These are phyloP conservation scores for Malurus elegans DNA, from an alignment of 2,113 vertebrate genomes.

Conservation along the genomic window DNA sequence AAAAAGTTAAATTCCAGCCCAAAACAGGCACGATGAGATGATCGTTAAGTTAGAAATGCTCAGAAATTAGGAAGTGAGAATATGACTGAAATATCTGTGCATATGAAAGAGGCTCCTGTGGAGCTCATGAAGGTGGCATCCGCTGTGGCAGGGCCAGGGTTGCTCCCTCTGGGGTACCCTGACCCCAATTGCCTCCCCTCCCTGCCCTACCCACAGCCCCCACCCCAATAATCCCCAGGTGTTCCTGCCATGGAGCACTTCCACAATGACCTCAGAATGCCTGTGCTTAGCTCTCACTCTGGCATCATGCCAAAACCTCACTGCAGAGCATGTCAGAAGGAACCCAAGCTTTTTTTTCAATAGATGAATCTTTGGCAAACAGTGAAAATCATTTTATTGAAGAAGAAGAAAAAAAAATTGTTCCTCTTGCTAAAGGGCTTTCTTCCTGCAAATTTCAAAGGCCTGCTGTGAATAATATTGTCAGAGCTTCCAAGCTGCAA, in stretches of 20 bases:
- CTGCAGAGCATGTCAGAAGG: not conserved
- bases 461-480: constrained; percentile 28
- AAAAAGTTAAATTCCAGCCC: not conserved
- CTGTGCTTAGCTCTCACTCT: not conserved
- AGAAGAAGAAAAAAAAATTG: not conserved
- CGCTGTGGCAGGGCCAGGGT: not conserved
- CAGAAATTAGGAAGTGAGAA: not conserved
- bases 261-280: not conserved
- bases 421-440: constrained; percentile 3
- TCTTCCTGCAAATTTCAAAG: constrained; percentile 34
- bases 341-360: not conserved
- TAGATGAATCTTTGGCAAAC: not conserved
- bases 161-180: not conserved
- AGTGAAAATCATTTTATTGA: not conserved
- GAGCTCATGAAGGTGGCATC: rapidly evolving
- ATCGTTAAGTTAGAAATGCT: not conserved
- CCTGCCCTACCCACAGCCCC: not conserved
- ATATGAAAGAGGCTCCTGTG: rapidly evolving
- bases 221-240: not conserved
- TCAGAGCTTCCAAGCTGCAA: constrained; percentile 6
- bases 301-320: not conserved
- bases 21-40: not conserved
- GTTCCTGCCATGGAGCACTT: not conserved
- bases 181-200: rapidly evolving
- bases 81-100: not conserved